A percentile compares a stretch with the other conserved stretches of the same genome.
Evolutionary conservation across 2,113 vertebrate genomes (phyloP).

Genomic region (Raja brachyura): DNA sequence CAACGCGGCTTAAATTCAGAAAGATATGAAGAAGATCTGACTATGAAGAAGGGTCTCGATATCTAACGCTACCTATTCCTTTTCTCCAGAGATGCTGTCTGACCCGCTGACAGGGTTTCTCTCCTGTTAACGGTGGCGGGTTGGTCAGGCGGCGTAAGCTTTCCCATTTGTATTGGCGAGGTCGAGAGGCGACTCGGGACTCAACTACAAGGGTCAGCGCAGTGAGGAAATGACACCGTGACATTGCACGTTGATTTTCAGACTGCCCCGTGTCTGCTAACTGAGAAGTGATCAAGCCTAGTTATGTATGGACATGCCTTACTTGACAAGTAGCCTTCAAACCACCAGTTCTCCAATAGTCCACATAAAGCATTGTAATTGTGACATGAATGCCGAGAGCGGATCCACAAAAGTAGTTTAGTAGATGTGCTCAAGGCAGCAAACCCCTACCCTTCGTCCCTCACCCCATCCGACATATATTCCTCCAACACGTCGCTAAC

Average conservation of each 20-base stretch:
- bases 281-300: not conserved
- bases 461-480: too few species aligned
- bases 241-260: not conserved
- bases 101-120: not conserved
- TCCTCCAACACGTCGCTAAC: too few species aligned
- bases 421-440: not conserved
- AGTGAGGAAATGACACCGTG: not conserved
- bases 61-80: too few species aligned
- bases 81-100: too few species aligned
- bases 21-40: too few species aligned
- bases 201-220: not conserved
- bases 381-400: too few species aligned
- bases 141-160: too few species aligned
- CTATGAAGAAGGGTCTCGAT: too few species aligned
- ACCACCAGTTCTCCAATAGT: not conserved
- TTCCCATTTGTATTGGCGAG: too few species aligned
- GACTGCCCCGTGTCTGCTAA: not conserved
- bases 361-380: not conserved
- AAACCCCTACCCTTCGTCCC: too few species aligned
- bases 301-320: not conserved
- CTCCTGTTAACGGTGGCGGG: not conserved
- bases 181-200: not conserved
- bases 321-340: not conserved
- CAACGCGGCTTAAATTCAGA: too few species aligned
- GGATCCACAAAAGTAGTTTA: too few species aligned